Evolutionary conservation across 1,140 invertebrate species (phyloP), one percentile per base, ranked within the genome.

Genomic region (Eciton burchellii): DNA sequence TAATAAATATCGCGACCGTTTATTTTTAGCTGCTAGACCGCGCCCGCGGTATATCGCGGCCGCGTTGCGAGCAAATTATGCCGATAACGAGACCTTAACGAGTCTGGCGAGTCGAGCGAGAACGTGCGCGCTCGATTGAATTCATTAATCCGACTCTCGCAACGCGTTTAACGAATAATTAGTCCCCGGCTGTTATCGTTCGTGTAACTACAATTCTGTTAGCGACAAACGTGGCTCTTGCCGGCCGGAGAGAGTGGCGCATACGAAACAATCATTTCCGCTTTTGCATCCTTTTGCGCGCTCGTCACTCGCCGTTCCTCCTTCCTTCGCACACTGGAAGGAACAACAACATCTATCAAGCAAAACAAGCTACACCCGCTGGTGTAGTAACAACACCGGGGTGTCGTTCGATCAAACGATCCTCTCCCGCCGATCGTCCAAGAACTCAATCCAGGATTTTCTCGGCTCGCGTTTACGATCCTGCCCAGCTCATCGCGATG

Each of bases 61-160:
- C 74, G 63, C 63, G 26, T 79, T 79, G 63, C 74, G 21, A 56
- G 57, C 26, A 74, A 74, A 79, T 79, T 79, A 70, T 79, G 24
- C 41, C 24, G 63, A 79, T 79, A 70, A 79, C 74, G 49, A 35
- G 35, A 79, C 35, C 21, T 79, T 70, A 79, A 79, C 63, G 35
- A 57, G 65, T 79, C 49, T 49, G 47, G 65, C 59, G 29, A 43
- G 54, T 43, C 29, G 19, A 59, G 26, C 52, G 45, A 43, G 63
- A n/a, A 41, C 21, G 59, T 16, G 74, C 21, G 14, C 29, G 35
- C 49, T 56, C 63, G 49, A 62, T 65, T 65, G 63, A 79, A 79
- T 79, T 79, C 52, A 79, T 79, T 79, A 79, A 56, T 79, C 52
- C 21, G 45, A n/a, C 19, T 74, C 11, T 62, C 57, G 9, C 59